phyloP scores from a whole-genome alignment of 2,797 vertebrate species.

The Tangara arthus region DNA sequence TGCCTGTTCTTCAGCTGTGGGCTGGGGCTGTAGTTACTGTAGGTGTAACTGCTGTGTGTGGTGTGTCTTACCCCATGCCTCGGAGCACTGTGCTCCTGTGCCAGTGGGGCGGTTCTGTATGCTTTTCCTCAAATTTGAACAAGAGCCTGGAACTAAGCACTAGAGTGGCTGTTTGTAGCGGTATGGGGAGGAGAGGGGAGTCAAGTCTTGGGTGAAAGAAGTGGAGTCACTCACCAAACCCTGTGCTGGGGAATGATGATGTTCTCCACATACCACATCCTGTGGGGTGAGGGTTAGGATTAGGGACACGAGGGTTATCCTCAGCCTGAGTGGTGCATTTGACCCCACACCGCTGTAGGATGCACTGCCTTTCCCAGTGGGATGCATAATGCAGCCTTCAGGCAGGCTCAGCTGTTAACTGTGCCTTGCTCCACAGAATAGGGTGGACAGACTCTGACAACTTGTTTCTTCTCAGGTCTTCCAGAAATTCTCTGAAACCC shows the following conservation, averaged over 20 bases:
- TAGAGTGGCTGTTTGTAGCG: neutral
- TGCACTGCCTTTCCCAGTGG: neutral
- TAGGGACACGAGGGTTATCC: rapidly evolving
- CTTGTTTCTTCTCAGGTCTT: slow-evolving; percentile 71
- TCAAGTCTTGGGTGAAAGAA: neutral
- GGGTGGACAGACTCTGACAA: neutral
- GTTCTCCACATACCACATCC: neutral
- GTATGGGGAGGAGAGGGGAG: neutral
- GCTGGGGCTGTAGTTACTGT: neutral
- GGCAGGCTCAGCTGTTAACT: neutral
- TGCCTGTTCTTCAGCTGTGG: neutral
- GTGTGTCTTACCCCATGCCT: neutral
- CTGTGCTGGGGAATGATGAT: neutral
- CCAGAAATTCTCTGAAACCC: slow-evolving; percentile 63
- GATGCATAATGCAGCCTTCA: neutral
- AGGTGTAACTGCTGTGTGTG: neutral
- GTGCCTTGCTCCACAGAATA: neutral
- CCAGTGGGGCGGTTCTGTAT: rapidly evolving
- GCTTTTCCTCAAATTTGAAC: neutral
- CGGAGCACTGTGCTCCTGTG: neutral
- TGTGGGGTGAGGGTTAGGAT: neutral
- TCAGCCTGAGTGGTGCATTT: neutral
- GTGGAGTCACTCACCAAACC: neutral
- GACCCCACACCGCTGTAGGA: neutral
- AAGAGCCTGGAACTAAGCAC: neutral